Conservation (phyloP, 1,140 invertebrate species). For the Heliconius eleuchia region DNA sequence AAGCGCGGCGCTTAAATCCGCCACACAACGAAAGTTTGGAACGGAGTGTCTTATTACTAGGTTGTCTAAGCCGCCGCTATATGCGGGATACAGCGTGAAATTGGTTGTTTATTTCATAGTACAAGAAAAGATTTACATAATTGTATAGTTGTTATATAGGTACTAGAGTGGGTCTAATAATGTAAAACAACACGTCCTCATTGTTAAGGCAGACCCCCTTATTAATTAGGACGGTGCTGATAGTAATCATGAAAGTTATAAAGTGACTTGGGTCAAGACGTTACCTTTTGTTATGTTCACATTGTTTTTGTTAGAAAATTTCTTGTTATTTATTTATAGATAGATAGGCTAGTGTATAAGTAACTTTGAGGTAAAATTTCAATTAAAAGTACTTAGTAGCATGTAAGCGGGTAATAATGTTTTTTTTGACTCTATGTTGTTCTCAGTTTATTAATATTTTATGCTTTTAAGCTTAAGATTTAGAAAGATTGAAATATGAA, state of each 20-base stretch:
- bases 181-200: slow-evolving; percentile 17
- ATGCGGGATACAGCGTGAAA: too few relatives aligned
- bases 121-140: background rate
- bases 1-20: too few relatives aligned
- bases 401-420: too few relatives aligned
- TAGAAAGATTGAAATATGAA: too few relatives aligned
- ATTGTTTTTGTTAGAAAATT: slow-evolving; percentile 9
- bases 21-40: too few relatives aligned
- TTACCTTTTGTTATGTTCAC: background rate
- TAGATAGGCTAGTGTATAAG: background rate
- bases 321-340: background rate
- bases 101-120: background rate
- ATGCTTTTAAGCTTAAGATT: too few relatives aligned
- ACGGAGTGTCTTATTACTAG: too few relatives aligned
- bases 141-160: background rate
- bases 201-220: slow-evolving; percentile 18
- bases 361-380: background rate
- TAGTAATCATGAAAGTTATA: slow-evolving; percentile 19
- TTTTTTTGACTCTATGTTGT: too few relatives aligned
- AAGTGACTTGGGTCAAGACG: slow-evolving; percentile 14
- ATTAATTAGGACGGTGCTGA: slow-evolving; percentile 26
- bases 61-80: too few relatives aligned
- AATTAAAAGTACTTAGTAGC: too few relatives aligned
- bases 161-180: slow-evolving; percentile 12
- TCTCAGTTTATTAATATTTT: too few relatives aligned